Base-by-base conservation (phyloP, 2,888 invertebrate species). In the Leptopilina syphax region DNA sequence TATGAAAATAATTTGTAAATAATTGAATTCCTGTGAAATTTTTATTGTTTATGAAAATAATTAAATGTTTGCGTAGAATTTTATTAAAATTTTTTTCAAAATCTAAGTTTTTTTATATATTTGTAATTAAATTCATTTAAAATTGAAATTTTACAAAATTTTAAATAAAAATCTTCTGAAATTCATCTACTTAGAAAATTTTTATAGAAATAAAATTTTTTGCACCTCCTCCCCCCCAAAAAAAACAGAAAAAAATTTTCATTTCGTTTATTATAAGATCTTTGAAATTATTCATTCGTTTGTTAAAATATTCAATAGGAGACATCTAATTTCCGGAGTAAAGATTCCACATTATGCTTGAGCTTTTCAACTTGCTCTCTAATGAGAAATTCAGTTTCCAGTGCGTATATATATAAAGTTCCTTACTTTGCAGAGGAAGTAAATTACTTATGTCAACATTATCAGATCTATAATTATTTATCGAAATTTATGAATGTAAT, bases 281-380 rank as follows among this genome's bases (percentile, higher is more conserved):
- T 27, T 24, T 54, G 1, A 70, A 54, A 70, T 70, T 70, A 70
- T 70, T 54, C 54, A 70, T 70, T 8, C 27, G n/a, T 54, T 47
- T 70, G 54, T 70, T 70, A 54, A 41, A 54, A 70, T 70, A 70
- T 70, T 70, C 70, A 70, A 70, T 70, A 54, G 27, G 50, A 41
- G 54, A 54, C 27, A 70, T n/a, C 70, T 34, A 54, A 70, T 70
- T 70, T 54, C 54, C 70, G 27, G 70, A 70, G 54, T 70, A 70
- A 34, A 70, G 70, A 70, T 54, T 57, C 70, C 34, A 70, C 70
- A 50, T 70, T 41, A 41, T 70, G 47, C 68, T 24, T 27, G 4
- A 50, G 54, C 34, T 27, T 70, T 70, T 70, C 54, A 70, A 54
- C 13, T 34, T 27, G 47, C 47, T 47, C 2, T 9, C 57, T 54